These are phyloP conservation scores for Drosophila multiciliata DNA, from an alignment of 2,888 invertebrate genomes.

Conservation along the genomic window DNA sequence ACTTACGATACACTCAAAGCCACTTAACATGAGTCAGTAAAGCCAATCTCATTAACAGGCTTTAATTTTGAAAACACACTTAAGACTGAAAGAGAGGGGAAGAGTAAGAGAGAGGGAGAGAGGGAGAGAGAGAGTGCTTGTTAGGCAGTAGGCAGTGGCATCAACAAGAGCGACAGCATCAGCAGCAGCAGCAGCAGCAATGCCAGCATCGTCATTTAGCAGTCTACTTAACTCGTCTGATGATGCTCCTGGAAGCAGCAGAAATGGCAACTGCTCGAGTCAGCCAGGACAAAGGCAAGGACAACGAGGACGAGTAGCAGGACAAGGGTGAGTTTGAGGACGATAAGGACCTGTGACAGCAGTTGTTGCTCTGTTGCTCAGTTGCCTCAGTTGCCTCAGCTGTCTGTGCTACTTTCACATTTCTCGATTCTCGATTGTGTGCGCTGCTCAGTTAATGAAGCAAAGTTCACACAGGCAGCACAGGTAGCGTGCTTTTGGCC, in stretches of 20 bases:
- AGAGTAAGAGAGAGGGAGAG: not conserved
- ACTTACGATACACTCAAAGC: slow-evolving; percentile 80
- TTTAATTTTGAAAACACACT: slow-evolving; percentile 80
- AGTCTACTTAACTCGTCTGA: slow-evolving; percentile 81
- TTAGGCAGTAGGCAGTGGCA: slow-evolving; percentile 8
- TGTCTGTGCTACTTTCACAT: slow-evolving; percentile 18
- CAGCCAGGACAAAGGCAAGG: slow-evolving; percentile 24
- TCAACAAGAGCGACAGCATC: slow-evolving; percentile 40
- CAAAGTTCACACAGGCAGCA: slow-evolving; percentile 69
- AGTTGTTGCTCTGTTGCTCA: slow-evolving; percentile 64
- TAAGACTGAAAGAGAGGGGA: slow-evolving; percentile 47
- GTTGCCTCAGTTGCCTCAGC: slow-evolving; percentile 35
- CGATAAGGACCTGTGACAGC: slow-evolving; percentile 58
- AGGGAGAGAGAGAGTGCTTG: not conserved
- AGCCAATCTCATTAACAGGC: slow-evolving; percentile 81
- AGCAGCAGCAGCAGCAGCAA: not conserved
- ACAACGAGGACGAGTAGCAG: not conserved
- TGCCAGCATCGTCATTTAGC: slow-evolving; percentile 70
- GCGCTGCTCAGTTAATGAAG: slow-evolving; percentile 64
- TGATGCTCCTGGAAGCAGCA: slow-evolving; percentile 59
- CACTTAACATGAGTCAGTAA: slow-evolving; percentile 80
- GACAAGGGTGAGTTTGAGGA: not conserved
- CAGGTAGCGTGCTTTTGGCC: slow-evolving; percentile 22
- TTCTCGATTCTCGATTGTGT: slow-evolving; percentile 8
- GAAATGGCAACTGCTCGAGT: slow-evolving; percentile 65